A percentile compares a stretch with the other conserved stretches of the same genome.
These are phyloP conservation scores for Drosophila koepferae DNA, from an alignment of 2,888 invertebrate species.

Conservation along the genomic window DNA sequence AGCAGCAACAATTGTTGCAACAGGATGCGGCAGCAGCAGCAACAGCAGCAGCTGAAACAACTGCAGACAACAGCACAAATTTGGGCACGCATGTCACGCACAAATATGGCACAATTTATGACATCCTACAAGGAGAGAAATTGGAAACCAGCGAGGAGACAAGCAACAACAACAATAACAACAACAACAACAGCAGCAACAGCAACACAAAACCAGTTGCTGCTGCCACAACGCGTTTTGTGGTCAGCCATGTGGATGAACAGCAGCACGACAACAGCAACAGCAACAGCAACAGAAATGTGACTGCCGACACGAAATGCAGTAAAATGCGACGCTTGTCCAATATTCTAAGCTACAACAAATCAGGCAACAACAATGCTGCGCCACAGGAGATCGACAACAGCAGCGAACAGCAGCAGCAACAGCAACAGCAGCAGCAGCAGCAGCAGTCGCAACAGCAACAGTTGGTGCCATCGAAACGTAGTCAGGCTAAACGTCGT, in stretches of 20 bases:
- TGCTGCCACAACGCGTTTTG: conserved; percentile 80
- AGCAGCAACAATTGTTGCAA: conserved; percentile 24
- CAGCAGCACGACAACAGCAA: conserved; percentile 50
- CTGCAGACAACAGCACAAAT: conserved; percentile 26
- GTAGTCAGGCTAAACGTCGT: conserved; percentile 69
- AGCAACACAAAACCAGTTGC: conserved; percentile 37
- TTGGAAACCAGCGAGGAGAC: conserved; percentile 55
- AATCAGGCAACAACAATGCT: conserved; percentile 33
- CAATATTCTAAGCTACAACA: conserved; percentile 83
- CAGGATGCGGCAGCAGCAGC: conserved; percentile 59
- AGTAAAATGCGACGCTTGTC: conserved; percentile 84
- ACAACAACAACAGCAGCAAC: not conserved
- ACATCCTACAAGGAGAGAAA: conserved; percentile 83
- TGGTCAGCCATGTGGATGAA: conserved; percentile 84
- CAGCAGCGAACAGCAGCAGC: conserved; percentile 20
- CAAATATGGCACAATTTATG: conserved; percentile 85
- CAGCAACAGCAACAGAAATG: conserved; percentile 34
- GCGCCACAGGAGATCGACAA: conserved; percentile 24
- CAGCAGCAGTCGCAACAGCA: conserved; percentile 24
- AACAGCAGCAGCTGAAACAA: conserved; percentile 22
- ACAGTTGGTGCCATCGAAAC: conserved; percentile 46
- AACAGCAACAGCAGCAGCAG: conserved; percentile 17
- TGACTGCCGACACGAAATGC: conserved; percentile 48
- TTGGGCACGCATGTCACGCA: conserved; percentile 53
- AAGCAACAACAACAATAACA: not conserved